Percentiles rank a stretch among this genome's conserved stretches.
Evolutionary conservation across 1,140 invertebrate genomes (phyloP).

Genomic region (Forficula auricularia): DNA sequence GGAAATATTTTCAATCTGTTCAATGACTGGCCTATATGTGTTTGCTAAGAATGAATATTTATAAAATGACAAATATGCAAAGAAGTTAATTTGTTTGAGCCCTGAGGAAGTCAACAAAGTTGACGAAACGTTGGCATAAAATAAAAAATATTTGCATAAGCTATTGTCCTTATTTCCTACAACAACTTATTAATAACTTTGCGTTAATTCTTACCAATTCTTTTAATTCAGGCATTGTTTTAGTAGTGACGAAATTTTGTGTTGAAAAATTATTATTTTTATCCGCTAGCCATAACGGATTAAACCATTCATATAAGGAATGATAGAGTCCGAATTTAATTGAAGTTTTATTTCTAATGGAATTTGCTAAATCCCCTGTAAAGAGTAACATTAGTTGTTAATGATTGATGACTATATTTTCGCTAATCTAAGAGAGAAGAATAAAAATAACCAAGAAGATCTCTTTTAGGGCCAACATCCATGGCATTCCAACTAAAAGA

Average conservation of each 20-base stretch:
- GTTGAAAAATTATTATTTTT: constrained; percentile 46
- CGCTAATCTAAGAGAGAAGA: too few relatives aligned
- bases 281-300: constrained; percentile 68
- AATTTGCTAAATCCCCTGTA: constrained; percentile 48
- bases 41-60: too few relatives aligned
- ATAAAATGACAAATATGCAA: too few relatives aligned
- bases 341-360: constrained; percentile 41
- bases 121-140: too few relatives aligned
- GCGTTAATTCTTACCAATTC: constrained; percentile 37
- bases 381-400: constrained; percentile 6
- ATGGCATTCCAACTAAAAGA: constrained; percentile 80
- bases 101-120: too few relatives aligned
- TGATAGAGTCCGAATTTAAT: constrained; percentile 75
- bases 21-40: too few relatives aligned
- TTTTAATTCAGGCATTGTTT: constrained; percentile 53
- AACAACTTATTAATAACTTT: not conserved
- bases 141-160: too few relatives aligned
- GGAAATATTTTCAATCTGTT: too few relatives aligned
- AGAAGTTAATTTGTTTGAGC: too few relatives aligned
- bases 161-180: not conserved
- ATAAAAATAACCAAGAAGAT: constrained; percentile 43
- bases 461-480: constrained; percentile 67
- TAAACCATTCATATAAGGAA: constrained; percentile 81
- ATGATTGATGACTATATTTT: too few relatives aligned
- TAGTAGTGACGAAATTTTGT: constrained; percentile 42